Evolutionary conservation across 2,113 vertebrate species (phyloP), one percentile per base, ranked within the genome.

Genomic region (Candoia aspera): DNA sequence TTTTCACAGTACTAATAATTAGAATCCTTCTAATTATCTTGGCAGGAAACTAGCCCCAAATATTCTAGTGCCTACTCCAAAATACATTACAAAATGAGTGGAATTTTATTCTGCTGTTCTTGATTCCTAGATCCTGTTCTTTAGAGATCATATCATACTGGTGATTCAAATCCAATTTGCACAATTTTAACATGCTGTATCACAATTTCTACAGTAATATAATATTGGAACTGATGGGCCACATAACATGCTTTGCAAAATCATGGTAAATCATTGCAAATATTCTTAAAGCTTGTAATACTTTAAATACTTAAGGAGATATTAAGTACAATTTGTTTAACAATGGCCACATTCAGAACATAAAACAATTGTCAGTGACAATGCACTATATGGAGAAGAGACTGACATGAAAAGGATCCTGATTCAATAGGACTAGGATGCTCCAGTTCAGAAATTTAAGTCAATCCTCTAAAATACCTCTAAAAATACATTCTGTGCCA

Each of bases 351-450:
- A 5, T 88, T 42, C 58, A 62, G 42, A 93, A 42, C 17, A 33
- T 19, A 2, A 68, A 46, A 59, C 12, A 92, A 26, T 24, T 60
- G 6, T 60, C 89, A 93, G 8, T 87, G n/a, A 10, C n/a, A 57
- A 37, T n/a, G 84, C 13, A 0, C n/a, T 5, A 42, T 46, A 89
- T 89, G 92, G 90, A 90, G 10, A 54, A 13, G 15, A 91, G 89
- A 0, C 86, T 33, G 90, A 87, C 84, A 92, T 91, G 92, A 93
- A 88, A 85, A 94, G 15, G 89, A 92, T 83, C 93, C 93, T 1
- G 0, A 90, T 95, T 96, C 94, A 95, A 95, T 37, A 90, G 90
- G 87, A 92, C 88, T 89, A 55, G 92, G 54, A 2, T 42, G 12
- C 24, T 64, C 37, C 84, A 88, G 93, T 0, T 0, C 10, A 49